These are phyloP conservation scores for Noctua fimbriata DNA, from an alignment of 2,888 invertebrate genomes.

Conservation along the genomic window DNA sequence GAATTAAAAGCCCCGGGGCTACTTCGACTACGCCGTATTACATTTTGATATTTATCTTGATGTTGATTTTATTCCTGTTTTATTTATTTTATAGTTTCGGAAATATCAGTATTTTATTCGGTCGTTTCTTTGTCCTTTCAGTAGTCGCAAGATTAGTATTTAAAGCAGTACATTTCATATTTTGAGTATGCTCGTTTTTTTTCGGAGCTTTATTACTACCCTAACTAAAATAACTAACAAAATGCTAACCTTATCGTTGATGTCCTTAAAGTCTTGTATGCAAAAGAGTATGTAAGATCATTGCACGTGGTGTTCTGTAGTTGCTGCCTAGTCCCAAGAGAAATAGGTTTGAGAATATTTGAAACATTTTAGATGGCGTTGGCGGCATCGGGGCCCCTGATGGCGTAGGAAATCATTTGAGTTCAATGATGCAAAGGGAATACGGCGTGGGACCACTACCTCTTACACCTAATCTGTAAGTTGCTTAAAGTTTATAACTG, in stretches of 20 bases:
- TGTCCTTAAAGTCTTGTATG: conserved; percentile 14
- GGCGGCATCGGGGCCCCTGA: conserved; percentile 27
- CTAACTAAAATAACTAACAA: conserved; percentile 6
- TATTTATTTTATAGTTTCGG: too few relatives aligned
- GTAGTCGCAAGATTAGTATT: too few relatives aligned
- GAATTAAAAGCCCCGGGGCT: too few relatives aligned
- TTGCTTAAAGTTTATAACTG: conserved; percentile 40
- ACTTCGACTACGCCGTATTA: too few relatives aligned
- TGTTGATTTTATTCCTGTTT: too few relatives aligned
- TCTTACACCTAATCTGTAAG: conserved; percentile 85
- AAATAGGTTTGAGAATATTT: conserved; percentile 24
- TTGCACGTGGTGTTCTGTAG: conserved; percentile 58
- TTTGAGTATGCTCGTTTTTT: too few relatives aligned
- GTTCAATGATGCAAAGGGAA: conserved; percentile 89
- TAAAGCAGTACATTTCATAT: too few relatives aligned
- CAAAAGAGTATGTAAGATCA: conserved; percentile 48
- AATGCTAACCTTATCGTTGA: conserved; percentile 15
- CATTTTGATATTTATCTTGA: too few relatives aligned
- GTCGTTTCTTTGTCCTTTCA: too few relatives aligned
- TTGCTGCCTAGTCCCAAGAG: conserved; percentile 23
- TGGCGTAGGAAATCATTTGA: conserved; percentile 86
- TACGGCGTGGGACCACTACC: conserved; percentile 84
- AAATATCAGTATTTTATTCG: too few relatives aligned
- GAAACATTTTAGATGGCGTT: conserved; percentile 73
- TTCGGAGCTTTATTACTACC: too few relatives aligned